phyloP scores from a whole-genome alignment of 1,140 invertebrate genomes.

The Galendromus occidentalis region DNA sequence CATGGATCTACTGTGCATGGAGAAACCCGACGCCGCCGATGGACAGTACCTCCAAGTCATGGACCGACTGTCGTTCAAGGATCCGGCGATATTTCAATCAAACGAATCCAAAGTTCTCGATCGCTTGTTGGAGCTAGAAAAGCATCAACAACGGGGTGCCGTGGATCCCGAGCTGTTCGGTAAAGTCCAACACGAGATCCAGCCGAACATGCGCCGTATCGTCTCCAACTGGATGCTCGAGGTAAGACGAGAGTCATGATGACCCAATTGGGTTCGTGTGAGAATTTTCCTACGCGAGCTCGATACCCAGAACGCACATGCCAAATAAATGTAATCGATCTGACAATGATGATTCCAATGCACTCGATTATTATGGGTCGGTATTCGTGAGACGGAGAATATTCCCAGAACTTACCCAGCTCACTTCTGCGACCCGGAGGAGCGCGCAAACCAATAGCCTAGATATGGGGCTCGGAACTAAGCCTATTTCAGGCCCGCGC shows the following conservation, averaged over 20 bases:
- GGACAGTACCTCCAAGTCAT: neutral
- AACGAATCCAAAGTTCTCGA: constrained; percentile 54
- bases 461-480: too few species aligned
- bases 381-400: too few species aligned
- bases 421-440: too few species aligned
- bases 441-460: too few species aligned
- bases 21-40: neutral
- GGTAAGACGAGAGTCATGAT: constrained; percentile 31
- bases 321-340: too few species aligned
- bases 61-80: neutral
- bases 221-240: constrained; percentile 85
- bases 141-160: constrained; percentile 42
- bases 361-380: too few species aligned
- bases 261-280: too few species aligned
- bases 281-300: too few species aligned
- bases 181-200: constrained; percentile 65
- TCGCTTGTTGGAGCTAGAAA: constrained; percentile 61
- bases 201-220: constrained; percentile 66
- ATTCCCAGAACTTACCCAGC: too few species aligned
- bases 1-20: constrained; percentile 2
- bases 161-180: constrained; percentile 47
- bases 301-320: too few species aligned
- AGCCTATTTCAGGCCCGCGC: too few species aligned
- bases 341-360: too few species aligned
- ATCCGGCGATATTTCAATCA: neutral